phyloP scores from a whole-genome alignment of 2,113 vertebrate genomes.

The Mesitornis unicolor region DNA sequence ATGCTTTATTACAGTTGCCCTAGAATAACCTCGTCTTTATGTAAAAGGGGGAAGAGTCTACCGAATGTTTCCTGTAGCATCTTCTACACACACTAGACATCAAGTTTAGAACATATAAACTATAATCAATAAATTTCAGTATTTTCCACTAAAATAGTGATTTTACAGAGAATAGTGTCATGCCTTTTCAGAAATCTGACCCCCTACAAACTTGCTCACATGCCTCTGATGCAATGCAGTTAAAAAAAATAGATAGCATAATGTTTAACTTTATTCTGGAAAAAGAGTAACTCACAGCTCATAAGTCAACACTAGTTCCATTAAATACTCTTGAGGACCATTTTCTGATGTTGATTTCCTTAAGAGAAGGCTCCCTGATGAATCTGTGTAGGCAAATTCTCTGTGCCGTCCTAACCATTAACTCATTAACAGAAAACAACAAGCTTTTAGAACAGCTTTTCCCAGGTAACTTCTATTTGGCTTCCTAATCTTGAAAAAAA shows the following conservation, averaged over 20 bases:
- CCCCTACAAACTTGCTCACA: background rate
- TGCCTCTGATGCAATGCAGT: background rate
- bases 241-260: background rate
- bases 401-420: background rate
- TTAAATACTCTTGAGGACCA: background rate
- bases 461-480: background rate
- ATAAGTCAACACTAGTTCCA: background rate
- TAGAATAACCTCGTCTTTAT: background rate
- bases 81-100: background rate
- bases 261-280: background rate
- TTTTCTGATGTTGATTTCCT: background rate
- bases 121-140: background rate
- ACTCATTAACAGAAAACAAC: background rate
- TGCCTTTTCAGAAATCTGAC: background rate
- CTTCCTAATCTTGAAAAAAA: background rate
- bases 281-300: background rate
- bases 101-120: background rate
- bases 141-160: background rate
- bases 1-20: background rate
- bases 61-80: background rate
- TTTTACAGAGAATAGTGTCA: background rate
- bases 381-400: background rate
- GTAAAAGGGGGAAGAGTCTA: background rate
- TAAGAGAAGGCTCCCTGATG: background rate
- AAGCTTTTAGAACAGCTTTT: background rate